phyloP scores from a whole-genome alignment of 2,888 invertebrate genomes.

The Ceramica pisi region DNA sequence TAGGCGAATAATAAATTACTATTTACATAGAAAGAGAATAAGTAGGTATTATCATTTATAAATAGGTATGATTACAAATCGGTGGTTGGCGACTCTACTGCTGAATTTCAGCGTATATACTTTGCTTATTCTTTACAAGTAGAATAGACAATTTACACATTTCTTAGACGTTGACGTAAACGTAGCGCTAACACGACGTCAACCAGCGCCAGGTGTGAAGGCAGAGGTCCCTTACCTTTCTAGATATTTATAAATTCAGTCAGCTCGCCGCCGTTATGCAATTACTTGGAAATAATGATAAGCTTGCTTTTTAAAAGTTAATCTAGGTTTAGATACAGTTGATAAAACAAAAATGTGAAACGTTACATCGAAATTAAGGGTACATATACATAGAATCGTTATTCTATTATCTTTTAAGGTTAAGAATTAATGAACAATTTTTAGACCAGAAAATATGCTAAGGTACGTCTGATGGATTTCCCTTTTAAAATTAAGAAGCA shows the following conservation, averaged over 20 bases:
- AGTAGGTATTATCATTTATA: slow-evolving; percentile 61
- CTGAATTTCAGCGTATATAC: slow-evolving; percentile 22
- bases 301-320: slow-evolving; percentile 12
- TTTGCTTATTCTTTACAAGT: slow-evolving; percentile 6
- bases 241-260: slow-evolving; percentile 17
- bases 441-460: slow-evolving; percentile 5
- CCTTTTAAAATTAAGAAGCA: slow-evolving; percentile 21
- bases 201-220: slow-evolving; percentile 4
- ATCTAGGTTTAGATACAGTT: slow-evolving; percentile 11
- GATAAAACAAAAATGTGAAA: slow-evolving; percentile 10
- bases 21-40: slow-evolving; percentile 79
- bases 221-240: slow-evolving; percentile 5
- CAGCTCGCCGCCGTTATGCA: slow-evolving; percentile 39
- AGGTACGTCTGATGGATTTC: slow-evolving; percentile 12
- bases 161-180: not conserved
- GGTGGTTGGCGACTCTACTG: slow-evolving; percentile 36
- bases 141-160: not conserved
- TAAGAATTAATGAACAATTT: slow-evolving; percentile 8
- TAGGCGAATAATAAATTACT: slow-evolving; percentile 83
- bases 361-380: not conserved
- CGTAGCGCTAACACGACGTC: not conserved
- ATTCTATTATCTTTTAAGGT: not conserved
- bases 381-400: slow-evolving; percentile 4
- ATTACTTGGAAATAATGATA: slow-evolving; percentile 18
- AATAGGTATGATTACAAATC: slow-evolving; percentile 61